These are phyloP conservation scores for Pimephales promelas DNA, from an alignment of 2,113 vertebrate genomes.

Conservation along the genomic window DNA sequence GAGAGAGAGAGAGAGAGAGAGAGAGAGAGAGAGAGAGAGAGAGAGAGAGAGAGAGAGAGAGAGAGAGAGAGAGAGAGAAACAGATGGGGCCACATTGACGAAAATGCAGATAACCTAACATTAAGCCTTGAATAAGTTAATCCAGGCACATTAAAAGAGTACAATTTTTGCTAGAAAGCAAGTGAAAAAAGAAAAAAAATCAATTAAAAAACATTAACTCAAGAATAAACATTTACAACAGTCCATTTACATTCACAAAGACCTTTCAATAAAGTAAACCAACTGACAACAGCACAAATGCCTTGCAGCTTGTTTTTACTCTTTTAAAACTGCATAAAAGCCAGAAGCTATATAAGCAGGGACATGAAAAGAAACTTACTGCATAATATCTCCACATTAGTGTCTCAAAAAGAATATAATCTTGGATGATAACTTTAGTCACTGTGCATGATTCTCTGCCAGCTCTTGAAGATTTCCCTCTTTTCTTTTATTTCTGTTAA, in stretches of 20 bases:
- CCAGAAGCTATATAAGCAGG: background rate
- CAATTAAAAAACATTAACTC: background rate
- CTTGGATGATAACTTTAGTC: background rate
- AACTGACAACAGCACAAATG: slow-evolving; percentile 15
- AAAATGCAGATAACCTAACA: slow-evolving; percentile 60
- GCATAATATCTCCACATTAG: background rate
- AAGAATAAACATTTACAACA: slow-evolving; percentile 1
- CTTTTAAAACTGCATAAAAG: background rate
- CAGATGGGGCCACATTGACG: slow-evolving; percentile 61
- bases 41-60: slow-evolving; percentile 7
- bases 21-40: background rate
- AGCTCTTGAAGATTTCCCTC: background rate
- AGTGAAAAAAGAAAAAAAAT: background rate
- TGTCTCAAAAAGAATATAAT: background rate
- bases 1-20: background rate
- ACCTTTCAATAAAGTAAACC: slow-evolving; percentile 2
- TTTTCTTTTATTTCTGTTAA: slow-evolving; percentile 22
- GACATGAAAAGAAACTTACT: background rate
- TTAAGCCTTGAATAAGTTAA: slow-evolving; percentile 60
- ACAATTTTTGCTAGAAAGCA: slow-evolving; percentile 40
- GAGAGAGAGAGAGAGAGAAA: background rate
- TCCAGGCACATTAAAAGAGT: slow-evolving; percentile 51
- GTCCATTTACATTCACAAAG: background rate
- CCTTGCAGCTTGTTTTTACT: background rate
- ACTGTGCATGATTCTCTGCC: background rate